phyloP scores from a whole-genome alignment of 2,888 invertebrate genomes.

The Pterostichus madidus region DNA sequence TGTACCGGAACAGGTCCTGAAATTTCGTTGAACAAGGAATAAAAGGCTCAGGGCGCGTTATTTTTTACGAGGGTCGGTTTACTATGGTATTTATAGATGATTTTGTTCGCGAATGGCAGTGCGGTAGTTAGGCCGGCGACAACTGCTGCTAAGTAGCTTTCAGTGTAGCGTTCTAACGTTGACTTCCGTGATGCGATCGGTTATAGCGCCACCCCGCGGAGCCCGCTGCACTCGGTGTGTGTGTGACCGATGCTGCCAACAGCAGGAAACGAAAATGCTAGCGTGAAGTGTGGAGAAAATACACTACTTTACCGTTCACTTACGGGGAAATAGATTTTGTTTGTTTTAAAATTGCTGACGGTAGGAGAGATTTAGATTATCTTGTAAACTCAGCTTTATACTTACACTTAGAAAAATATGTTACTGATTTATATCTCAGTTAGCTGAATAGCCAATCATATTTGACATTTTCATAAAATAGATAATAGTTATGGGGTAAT shows the following conservation, averaged over 20 bases:
- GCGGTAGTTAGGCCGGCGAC: constrained; percentile 51
- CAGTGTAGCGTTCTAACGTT: constrained; percentile 68
- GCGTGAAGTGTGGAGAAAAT: too few relatives aligned
- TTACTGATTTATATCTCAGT: too few relatives aligned
- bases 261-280: not conserved
- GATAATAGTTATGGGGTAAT: too few relatives aligned
- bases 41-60: constrained; percentile 27
- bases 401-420: too few relatives aligned
- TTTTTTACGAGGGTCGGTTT: constrained; percentile 61
- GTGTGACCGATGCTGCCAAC: not conserved
- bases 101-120: constrained; percentile 67
- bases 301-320: too few relatives aligned
- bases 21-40: constrained; percentile 22
- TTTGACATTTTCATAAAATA: too few relatives aligned
- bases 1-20: constrained; percentile 2
- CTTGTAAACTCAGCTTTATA: too few relatives aligned
- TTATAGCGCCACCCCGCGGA: not conserved
- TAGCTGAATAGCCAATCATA: too few relatives aligned
- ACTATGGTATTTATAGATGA: constrained; percentile 63
- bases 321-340: too few relatives aligned
- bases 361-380: too few relatives aligned
- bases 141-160: constrained; percentile 70
- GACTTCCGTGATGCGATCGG: constrained; percentile 58
- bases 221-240: not conserved
- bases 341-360: too few relatives aligned